A percentile compares a stretch with the other conserved stretches of the same genome.
phyloP scores from a whole-genome alignment of 1,140 invertebrate genomes.

The Laupala kohalensis region DNA sequence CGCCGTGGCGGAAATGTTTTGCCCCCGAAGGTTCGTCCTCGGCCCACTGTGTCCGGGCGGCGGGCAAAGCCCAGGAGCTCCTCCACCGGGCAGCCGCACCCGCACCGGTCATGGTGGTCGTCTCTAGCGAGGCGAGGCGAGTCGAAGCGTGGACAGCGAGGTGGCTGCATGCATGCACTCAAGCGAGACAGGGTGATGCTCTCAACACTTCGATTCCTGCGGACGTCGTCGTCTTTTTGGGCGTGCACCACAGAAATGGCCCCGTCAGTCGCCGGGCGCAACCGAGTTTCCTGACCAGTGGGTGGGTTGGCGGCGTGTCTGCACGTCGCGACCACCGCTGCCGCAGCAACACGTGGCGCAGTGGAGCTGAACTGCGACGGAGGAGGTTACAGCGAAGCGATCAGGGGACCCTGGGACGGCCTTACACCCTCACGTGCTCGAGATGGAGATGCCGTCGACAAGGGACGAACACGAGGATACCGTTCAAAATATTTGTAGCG shows the following conservation, averaged over 20 bases:
- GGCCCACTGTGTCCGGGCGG: too few relatives aligned
- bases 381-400: too few relatives aligned
- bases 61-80: background rate
- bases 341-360: background rate
- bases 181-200: background rate
- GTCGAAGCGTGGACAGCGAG: background rate
- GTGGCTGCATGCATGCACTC: background rate
- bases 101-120: background rate
- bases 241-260: background rate
- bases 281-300: background rate
- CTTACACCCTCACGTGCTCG: too few relatives aligned
- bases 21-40: too few relatives aligned
- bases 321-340: background rate
- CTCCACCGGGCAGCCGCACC: background rate
- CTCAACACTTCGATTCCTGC: background rate
- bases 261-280: background rate
- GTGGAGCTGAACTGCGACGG: background rate
- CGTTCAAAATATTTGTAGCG: too few relatives aligned
- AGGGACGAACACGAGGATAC: background rate
- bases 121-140: background rate
- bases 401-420: too few relatives aligned
- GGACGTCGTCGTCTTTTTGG: background rate
- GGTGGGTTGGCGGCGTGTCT: background rate
- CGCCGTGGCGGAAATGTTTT: too few relatives aligned
- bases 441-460: background rate